Evolutionary conservation across 2,888 invertebrate species (phyloP).

Genomic region (Lysandra coridon): DNA sequence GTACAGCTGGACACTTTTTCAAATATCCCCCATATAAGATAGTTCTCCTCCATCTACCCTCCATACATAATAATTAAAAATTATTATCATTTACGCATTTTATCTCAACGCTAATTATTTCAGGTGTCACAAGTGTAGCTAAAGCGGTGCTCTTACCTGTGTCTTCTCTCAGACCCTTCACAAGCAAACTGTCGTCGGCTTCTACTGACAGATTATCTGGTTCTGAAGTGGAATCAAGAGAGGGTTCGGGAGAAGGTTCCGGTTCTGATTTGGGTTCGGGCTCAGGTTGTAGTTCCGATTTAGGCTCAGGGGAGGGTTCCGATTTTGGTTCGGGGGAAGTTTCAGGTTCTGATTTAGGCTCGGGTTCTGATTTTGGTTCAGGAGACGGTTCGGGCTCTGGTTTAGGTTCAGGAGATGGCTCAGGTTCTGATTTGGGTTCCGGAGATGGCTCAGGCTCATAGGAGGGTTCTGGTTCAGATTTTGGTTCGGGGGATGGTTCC

Average conservation of each 20-base stretch:
- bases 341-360: slow-evolving; percentile 64
- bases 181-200: slow-evolving; percentile 72
- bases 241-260: slow-evolving; percentile 62
- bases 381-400: slow-evolving; percentile 58
- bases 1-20: no score
- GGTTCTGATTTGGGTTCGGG: slow-evolving; percentile 62
- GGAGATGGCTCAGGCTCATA: slow-evolving; percentile 63
- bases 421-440: slow-evolving; percentile 53
- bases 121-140: slow-evolving; percentile 28
- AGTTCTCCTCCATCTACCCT: no score
- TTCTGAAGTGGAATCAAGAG: slow-evolving; percentile 49
- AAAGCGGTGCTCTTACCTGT: slow-evolving; percentile 70
- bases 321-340: slow-evolving; percentile 62
- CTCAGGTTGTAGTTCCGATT: slow-evolving; percentile 55
- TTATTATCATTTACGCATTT: neutral
- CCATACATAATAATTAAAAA: neutral
- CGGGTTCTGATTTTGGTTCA: slow-evolving; percentile 57
- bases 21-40: no score
- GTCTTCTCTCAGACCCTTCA: slow-evolving; percentile 75
- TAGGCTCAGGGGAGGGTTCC: slow-evolving; percentile 57
- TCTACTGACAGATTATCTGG: slow-evolving; percentile 51
- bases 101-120: neutral
- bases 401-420: slow-evolving; percentile 57
- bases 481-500: slow-evolving; percentile 40
- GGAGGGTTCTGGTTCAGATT: slow-evolving; percentile 65